phyloP scores from a whole-genome alignment of 2,888 invertebrate genomes.

The Oscheius sp. region DNA sequence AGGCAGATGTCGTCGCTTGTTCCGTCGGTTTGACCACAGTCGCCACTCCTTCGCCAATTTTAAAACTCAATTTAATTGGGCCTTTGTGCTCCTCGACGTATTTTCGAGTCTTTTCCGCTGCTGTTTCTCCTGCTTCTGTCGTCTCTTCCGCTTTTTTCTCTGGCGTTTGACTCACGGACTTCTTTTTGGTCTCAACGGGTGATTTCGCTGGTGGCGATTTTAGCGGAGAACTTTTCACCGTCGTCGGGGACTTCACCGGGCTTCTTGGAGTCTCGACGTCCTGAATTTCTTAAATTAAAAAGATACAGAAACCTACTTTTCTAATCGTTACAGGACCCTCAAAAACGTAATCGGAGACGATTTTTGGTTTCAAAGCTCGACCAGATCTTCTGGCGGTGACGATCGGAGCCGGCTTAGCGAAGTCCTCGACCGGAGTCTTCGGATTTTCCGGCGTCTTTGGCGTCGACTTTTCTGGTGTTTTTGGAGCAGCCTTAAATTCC shows the following conservation, averaged over 20 bases:
- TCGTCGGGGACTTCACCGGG: neutral
- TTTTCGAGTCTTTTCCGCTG: constrained; percentile 28
- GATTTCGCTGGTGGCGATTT: neutral
- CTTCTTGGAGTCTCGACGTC: neutral
- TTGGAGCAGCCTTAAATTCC: neutral
- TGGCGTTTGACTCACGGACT: neutral
- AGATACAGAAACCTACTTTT: neutral
- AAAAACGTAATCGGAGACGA: neutral
- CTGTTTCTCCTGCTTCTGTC: constrained; percentile 8
- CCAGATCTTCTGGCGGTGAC: neutral
- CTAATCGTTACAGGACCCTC: constrained; percentile 21
- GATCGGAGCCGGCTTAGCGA: neutral
- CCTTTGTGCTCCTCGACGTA: constrained; percentile 26
- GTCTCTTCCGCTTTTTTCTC: neutral
- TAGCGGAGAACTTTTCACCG: neutral
- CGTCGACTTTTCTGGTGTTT: neutral
- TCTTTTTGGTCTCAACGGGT: neutral
- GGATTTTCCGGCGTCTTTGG: neutral
- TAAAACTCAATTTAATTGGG: constrained; percentile 9
- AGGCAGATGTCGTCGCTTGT: neutral
- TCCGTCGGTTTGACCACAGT: neutral
- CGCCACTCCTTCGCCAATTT: constrained; percentile 12
- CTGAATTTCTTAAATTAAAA: neutral
- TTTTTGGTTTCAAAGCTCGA: constrained; percentile 13
- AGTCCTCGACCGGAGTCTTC: too few relatives aligned